phyloP scores from a whole-genome alignment of 2,797 vertebrate genomes.

The Lemur catta region DNA sequence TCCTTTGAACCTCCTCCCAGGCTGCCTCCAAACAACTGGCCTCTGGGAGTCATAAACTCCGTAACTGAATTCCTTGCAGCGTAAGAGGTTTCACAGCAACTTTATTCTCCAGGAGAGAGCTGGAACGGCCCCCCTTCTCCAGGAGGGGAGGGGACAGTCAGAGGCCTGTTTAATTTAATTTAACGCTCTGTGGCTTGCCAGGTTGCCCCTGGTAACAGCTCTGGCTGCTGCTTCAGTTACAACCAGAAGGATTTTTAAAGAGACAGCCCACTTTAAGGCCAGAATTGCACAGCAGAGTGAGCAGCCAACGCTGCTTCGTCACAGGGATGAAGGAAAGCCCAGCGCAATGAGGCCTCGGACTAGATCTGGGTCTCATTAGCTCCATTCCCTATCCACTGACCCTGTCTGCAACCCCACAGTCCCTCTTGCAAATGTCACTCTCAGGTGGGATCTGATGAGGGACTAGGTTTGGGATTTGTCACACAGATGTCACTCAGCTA shows the following conservation, averaged over 20 bases:
- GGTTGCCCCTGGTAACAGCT: constrained; percentile 74
- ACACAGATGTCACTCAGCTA: neutral
- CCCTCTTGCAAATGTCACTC: neutral
- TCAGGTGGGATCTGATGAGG: neutral
- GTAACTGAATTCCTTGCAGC: neutral
- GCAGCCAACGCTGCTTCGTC: neutral
- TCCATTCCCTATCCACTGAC: neutral
- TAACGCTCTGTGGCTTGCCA: constrained; percentile 58
- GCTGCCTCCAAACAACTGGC: neutral
- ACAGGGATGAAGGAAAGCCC: neutral
- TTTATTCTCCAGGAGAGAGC: constrained; percentile 42
- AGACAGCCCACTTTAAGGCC: constrained; percentile 16
- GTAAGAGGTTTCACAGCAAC: neutral
- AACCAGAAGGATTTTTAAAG: constrained; percentile 71
- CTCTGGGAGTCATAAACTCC: constrained; percentile 29
- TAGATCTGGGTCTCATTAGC: neutral
- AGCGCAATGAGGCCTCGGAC: neutral
- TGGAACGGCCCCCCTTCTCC: neutral
- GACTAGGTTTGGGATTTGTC: neutral
- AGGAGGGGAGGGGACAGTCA: constrained; percentile 39
- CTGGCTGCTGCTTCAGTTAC: constrained; percentile 1
- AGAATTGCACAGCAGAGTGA: neutral
- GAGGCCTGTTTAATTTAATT: constrained; percentile 73
- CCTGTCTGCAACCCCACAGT: neutral
- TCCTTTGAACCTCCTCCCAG: neutral